Conservation (phyloP, 2,888 invertebrate genomes). For the Acronicta aceris region DNA sequence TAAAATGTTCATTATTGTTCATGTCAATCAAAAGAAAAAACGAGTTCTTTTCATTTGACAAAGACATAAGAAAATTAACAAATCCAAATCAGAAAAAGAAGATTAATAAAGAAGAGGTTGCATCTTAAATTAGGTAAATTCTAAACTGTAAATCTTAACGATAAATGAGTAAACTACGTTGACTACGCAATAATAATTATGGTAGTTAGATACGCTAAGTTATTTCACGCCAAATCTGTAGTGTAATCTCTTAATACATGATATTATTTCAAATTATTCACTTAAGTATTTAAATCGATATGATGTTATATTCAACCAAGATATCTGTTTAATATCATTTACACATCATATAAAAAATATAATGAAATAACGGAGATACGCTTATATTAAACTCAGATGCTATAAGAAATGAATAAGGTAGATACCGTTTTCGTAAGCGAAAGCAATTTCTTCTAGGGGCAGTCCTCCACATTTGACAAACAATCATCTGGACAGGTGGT, state of each 20-base stretch:
- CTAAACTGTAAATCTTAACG: conserved; percentile 4
- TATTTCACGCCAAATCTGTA: conserved; percentile 39
- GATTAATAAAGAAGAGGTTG: not conserved
- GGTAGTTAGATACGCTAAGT: conserved; percentile 36
- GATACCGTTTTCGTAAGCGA: too few species aligned
- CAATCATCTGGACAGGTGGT: too few species aligned
- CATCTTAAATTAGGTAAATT: not conserved
- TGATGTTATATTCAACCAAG: not conserved
- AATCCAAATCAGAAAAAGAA: too few species aligned
- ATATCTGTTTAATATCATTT: not conserved
- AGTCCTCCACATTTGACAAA: too few species aligned
- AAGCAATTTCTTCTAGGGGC: too few species aligned
- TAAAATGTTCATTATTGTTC: too few species aligned
- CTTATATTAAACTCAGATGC: too few species aligned
- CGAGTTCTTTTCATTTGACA: too few species aligned
- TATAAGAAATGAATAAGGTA: too few species aligned
- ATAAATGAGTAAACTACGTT: conserved; percentile 14
- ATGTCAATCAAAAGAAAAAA: too few species aligned
- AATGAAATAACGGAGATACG: too few species aligned
- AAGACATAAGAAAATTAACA: too few species aligned
- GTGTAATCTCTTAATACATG: conserved; percentile 42
- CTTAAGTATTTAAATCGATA: conserved; percentile 15
- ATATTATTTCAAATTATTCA: conserved; percentile 42
- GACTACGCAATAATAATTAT: conserved; percentile 21
- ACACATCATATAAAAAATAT: not conserved